These are phyloP conservation scores for Speoplatyrhinus poulsoni DNA, from an alignment of 2,113 vertebrate genomes.

Conservation along the genomic window DNA sequence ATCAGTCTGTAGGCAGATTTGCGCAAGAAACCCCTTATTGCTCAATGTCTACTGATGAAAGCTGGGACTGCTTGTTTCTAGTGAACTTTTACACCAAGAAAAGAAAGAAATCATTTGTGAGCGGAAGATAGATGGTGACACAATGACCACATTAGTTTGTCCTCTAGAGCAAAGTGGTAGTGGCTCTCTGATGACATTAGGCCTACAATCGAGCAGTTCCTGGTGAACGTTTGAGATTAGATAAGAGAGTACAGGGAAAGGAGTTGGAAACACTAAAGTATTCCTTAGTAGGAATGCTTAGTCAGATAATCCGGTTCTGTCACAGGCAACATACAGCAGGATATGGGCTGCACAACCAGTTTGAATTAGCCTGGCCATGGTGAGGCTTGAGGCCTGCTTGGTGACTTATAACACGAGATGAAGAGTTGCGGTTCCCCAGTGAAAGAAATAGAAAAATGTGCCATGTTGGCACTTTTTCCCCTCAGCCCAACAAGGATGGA, in stretches of 20 bases:
- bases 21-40: not conserved
- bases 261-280: not conserved
- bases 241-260: not conserved
- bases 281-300: too few relatives aligned
- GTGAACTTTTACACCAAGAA: too few relatives aligned
- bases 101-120: too few relatives aligned
- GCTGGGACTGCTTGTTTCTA: not conserved
- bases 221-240: constrained; percentile 5
- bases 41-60: not conserved
- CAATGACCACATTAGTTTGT: too few relatives aligned
- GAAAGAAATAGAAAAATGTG: constrained; percentile 54
- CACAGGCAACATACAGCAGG: not conserved
- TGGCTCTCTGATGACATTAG: constrained; percentile 4
- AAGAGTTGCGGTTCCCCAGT: constrained; percentile 20
- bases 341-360: not conserved
- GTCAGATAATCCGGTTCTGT: too few relatives aligned
- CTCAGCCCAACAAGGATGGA: constrained; percentile 33
- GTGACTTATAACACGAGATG: not conserved
- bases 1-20: not conserved
- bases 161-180: not conserved
- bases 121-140: too few relatives aligned
- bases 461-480: constrained; percentile 47
- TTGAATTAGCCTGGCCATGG: not conserved
- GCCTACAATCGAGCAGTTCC: not conserved
- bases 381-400: not conserved